Percentiles rank a stretch among this genome's conserved stretches.
These are phyloP conservation scores for Manis javanica DNA, from an alignment of 2,797 vertebrate species.

Conservation along the genomic window DNA sequence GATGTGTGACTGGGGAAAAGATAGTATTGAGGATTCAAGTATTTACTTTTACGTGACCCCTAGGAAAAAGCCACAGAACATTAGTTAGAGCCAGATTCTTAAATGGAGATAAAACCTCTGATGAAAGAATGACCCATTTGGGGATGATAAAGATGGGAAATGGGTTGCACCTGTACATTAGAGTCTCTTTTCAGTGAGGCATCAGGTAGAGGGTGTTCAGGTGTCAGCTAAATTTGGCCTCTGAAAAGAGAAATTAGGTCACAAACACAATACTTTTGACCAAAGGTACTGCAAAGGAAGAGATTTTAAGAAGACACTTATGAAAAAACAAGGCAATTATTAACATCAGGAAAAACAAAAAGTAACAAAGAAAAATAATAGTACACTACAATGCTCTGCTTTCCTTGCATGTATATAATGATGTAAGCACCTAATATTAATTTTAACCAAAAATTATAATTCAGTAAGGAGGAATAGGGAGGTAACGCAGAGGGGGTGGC, in stretches of 20 bases:
- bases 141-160: conserved; percentile 47
- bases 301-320: conserved; percentile 17
- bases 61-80: neutral
- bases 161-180: neutral
- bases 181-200: conserved; percentile 7
- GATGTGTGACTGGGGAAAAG: neutral
- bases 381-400: neutral
- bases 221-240: conserved; percentile 51
- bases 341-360: conserved; percentile 31
- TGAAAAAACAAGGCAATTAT: conserved; percentile 42
- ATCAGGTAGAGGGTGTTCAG: neutral
- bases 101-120: conserved; percentile 3
- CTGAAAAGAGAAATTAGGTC: conserved; percentile 56
- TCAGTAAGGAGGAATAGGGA: neutral
- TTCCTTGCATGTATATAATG: neutral
- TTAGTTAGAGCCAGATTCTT: neutral
- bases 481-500: neutral
- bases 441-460: neutral
- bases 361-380: conserved; percentile 6
- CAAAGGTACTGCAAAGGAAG: conserved; percentile 39
- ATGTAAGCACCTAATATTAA: neutral
- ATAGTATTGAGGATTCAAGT: neutral
- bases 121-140: neutral
- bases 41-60: neutral
- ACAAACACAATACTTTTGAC: conserved; percentile 9